phyloP scores from a whole-genome alignment of 1,140 invertebrate genomes.

The Battus philenor region DNA sequence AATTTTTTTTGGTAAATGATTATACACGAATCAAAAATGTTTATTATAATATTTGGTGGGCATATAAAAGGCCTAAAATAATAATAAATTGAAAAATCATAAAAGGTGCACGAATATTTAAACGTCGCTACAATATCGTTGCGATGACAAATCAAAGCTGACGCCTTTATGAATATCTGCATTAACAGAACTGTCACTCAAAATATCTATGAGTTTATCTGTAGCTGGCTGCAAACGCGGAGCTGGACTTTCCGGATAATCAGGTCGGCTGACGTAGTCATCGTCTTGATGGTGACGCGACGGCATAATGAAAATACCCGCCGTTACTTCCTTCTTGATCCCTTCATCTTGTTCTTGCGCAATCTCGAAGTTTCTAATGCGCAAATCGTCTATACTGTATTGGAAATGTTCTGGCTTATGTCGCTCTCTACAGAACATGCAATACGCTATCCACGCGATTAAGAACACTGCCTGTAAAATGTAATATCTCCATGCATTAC shows the following conservation, averaged over 20 bases:
- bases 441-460: slow-evolving; percentile 54
- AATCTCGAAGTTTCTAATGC: slow-evolving; percentile 40
- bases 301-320: slow-evolving; percentile 53
- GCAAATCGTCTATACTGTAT: slow-evolving; percentile 51
- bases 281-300: slow-evolving; percentile 48
- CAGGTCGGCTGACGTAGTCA: slow-evolving; percentile 46
- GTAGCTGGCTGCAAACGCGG: slow-evolving; percentile 35
- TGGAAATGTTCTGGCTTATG: slow-evolving; percentile 56
- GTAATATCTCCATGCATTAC: too few relatives aligned
- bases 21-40: not conserved
- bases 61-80: too few relatives aligned
- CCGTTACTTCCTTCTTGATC: slow-evolving; percentile 32
- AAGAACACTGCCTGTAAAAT: slow-evolving; percentile 47
- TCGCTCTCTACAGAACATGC: slow-evolving; percentile 61
- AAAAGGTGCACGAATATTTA: too few relatives aligned
- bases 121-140: slow-evolving; percentile 4
- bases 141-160: slow-evolving; percentile 25
- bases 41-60: slow-evolving; percentile 8
- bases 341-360: slow-evolving; percentile 33
- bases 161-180: slow-evolving; percentile 38
- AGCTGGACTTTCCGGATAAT: slow-evolving; percentile 55
- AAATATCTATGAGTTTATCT: slow-evolving; percentile 56
- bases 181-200: slow-evolving; percentile 38
- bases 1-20: too few relatives aligned
- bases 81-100: too few relatives aligned